Conservation (phyloP, 2,888 invertebrate species). For the Leptinotarsa tumamoca region DNA sequence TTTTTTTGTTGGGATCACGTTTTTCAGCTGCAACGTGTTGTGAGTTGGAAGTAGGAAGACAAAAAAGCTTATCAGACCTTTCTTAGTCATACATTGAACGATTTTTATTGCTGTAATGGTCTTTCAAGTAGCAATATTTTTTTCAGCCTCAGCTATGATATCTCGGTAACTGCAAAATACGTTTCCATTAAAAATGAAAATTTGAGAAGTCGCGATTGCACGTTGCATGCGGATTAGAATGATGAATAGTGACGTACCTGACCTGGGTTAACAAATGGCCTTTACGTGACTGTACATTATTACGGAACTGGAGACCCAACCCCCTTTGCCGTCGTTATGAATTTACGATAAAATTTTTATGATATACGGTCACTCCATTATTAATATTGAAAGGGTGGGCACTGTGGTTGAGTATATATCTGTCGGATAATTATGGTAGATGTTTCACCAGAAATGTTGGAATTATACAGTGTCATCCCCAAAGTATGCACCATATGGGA, state of each 20-base stretch:
- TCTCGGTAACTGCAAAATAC: background rate
- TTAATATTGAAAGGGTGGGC: background rate
- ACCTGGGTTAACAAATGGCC: conserved; percentile 29
- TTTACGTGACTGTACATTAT: conserved; percentile 31
- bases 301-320: conserved; percentile 19
- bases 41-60: background rate
- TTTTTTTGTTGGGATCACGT: background rate
- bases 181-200: conserved; percentile 18
- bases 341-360: conserved; percentile 21
- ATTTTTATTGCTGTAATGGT: background rate
- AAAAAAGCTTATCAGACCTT: background rate
- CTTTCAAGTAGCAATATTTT: background rate
- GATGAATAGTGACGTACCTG: conserved; percentile 18
- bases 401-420: background rate
- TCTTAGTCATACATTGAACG: background rate
- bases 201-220: background rate
- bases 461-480: too few species aligned
- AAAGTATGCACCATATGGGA: too few species aligned
- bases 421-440: background rate
- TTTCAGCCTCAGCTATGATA: background rate
- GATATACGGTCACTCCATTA: conserved; percentile 4
- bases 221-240: conserved; percentile 10
- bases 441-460: too few species aligned
- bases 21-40: background rate
- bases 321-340: conserved; percentile 17